A percentile compares a stretch with the other conserved stretches of the same genome.
Conservation (phyloP, 1,140 invertebrate genomes). For the Diprion similis region DNA sequence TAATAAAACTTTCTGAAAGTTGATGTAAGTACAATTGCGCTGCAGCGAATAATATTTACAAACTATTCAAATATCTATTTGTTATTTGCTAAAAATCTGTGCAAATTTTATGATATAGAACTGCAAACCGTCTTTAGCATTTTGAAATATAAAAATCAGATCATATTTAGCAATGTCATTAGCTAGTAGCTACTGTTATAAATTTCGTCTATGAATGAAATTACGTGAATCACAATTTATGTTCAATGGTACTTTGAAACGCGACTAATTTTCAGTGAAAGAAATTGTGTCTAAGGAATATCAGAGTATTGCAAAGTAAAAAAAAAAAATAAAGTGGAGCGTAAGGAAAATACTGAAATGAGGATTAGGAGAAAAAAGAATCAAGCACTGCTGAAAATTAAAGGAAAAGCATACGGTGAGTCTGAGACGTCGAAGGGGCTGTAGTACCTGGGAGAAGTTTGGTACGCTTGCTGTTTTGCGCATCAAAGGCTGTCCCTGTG, state of each 20-base stretch:
- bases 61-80: too few relatives aligned
- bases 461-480: slow-evolving; percentile 95
- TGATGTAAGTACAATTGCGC: too few relatives aligned
- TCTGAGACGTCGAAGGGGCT: slow-evolving; percentile 45
- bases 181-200: too few relatives aligned
- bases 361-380: background rate
- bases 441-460: slow-evolving; percentile 90
- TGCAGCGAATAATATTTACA: too few relatives aligned
- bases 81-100: too few relatives aligned
- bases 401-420: slow-evolving; percentile 49
- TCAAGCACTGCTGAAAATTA: background rate
- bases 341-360: slow-evolving; percentile 37
- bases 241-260: too few relatives aligned
- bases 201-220: slow-evolving; percentile 7
- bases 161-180: too few relatives aligned
- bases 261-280: background rate
- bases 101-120: too few relatives aligned
- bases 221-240: too few relatives aligned
- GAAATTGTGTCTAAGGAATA: slow-evolving; percentile 19
- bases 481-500: slow-evolving; percentile 81
- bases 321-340: slow-evolving; percentile 19
- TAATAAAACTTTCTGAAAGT: too few relatives aligned
- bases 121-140: too few relatives aligned
- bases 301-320: background rate
- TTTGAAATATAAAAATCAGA: too few relatives aligned